Percentiles rank a stretch among this genome's conserved stretches.
These are phyloP conservation scores for Pemphigus obesinymphae DNA, from an alignment of 1,140 invertebrate genomes.

Conservation along the genomic window DNA sequence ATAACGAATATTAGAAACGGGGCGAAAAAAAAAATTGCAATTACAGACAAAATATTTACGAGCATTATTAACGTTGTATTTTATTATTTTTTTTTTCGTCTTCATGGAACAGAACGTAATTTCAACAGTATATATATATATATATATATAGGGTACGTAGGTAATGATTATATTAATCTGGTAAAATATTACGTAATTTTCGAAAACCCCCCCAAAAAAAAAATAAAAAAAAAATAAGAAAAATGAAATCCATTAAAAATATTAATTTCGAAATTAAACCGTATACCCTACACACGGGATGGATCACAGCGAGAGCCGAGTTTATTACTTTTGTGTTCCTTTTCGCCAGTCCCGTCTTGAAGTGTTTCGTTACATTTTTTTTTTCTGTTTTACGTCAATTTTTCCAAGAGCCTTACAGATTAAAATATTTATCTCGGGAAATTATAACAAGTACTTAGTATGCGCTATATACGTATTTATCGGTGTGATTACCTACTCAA, in stretches of 20 bases:
- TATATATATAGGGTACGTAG: no score
- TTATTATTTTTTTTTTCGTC: constrained; percentile 9
- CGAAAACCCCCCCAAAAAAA: not conserved
- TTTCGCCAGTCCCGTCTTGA: not conserved
- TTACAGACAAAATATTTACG: not conserved
- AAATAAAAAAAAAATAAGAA: not conserved
- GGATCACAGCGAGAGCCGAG: not conserved
- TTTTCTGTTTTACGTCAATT: not conserved
- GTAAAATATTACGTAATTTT: constrained; percentile 12
- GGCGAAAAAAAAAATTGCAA: not conserved
- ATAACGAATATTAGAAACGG: not conserved
- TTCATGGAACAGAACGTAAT: not conserved
- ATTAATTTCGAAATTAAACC: not conserved
- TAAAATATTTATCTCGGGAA: not conserved
- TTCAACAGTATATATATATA: no score
- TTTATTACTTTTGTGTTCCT: not conserved
- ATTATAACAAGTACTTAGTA: not conserved
- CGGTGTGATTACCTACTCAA: no score
- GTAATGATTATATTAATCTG: constrained; percentile 5
- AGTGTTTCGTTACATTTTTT: not conserved
- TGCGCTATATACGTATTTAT: not conserved
- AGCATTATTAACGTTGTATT: not conserved
- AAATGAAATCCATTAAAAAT: not conserved
- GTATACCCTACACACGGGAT: not conserved
- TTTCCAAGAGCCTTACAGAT: not conserved